Conservation (phyloP, 2,888 invertebrate genomes). For the Hylaea fasciaria region DNA sequence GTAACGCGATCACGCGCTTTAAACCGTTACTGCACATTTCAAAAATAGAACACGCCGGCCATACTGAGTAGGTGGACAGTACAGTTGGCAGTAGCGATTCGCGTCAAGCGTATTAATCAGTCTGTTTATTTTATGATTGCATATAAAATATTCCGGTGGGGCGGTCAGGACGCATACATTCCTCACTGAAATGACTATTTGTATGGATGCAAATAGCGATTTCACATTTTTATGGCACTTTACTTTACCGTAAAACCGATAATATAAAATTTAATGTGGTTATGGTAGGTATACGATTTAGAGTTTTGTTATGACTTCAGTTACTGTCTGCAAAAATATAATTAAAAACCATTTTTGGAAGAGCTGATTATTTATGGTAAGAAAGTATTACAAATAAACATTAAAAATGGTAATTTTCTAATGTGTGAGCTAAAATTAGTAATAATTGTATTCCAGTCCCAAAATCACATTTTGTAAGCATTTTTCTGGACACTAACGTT, state of each 20-base stretch:
- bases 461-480: constrained; percentile 26
- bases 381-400: no score
- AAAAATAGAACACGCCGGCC: constrained; percentile 82
- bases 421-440: background rate
- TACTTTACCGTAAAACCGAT: no score
- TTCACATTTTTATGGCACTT: constrained; percentile 44
- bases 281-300: no score
- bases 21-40: constrained; percentile 83
- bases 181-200: constrained; percentile 60
- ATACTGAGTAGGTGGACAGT: constrained; percentile 75
- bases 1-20: constrained; percentile 79
- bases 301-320: no score
- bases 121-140: constrained; percentile 77
- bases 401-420: background rate
- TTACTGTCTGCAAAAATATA: no score
- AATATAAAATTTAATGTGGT: no score
- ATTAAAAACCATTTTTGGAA: no score
- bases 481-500: constrained; percentile 49
- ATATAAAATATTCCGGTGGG: constrained; percentile 74
- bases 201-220: constrained; percentile 49
- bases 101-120: constrained; percentile 79
- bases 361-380: no score
- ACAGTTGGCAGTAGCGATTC: constrained; percentile 71
- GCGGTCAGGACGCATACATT: constrained; percentile 61
- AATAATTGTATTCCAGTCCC: background rate